A percentile compares a stretch with the other conserved stretches of the same genome.
Conservation (phyloP, 1,140 invertebrate species). For the Berghia stephanieae region DNA sequence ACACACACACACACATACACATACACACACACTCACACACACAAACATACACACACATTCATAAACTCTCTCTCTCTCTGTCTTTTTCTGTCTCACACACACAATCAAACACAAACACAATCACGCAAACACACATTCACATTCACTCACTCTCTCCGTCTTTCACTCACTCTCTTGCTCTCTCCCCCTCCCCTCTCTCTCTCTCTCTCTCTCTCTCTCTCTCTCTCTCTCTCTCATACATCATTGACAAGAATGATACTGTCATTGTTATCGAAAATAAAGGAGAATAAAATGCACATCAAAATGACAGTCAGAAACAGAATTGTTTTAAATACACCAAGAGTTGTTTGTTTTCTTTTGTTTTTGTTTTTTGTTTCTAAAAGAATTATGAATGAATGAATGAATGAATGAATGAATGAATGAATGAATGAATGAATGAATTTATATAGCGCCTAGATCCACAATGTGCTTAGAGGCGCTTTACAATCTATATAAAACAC, state of each 20-base stretch:
- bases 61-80: not conserved
- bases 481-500: too few relatives aligned
- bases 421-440: not conserved
- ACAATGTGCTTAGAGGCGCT: too few relatives aligned
- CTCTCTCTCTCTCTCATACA: constrained; percentile 10
- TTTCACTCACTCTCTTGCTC: not conserved
- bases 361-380: too few relatives aligned
- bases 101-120: not conserved
- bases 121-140: not conserved
- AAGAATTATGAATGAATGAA: too few relatives aligned
- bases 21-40: too few relatives aligned
- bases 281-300: too few relatives aligned
- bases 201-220: not conserved
- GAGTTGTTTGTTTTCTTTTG: too few relatives aligned
- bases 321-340: too few relatives aligned
- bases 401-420: not conserved
- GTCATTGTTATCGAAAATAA: too few relatives aligned
- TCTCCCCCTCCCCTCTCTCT: not conserved
- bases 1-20: not conserved
- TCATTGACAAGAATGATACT: too few relatives aligned
- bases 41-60: not conserved
- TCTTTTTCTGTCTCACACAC: not conserved
- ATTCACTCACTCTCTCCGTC: not conserved
- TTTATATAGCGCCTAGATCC: too few relatives aligned
- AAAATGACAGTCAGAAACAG: too few relatives aligned